phyloP scores from a whole-genome alignment of 1,140 invertebrate species.

The Leguminivora glycinivorella region DNA sequence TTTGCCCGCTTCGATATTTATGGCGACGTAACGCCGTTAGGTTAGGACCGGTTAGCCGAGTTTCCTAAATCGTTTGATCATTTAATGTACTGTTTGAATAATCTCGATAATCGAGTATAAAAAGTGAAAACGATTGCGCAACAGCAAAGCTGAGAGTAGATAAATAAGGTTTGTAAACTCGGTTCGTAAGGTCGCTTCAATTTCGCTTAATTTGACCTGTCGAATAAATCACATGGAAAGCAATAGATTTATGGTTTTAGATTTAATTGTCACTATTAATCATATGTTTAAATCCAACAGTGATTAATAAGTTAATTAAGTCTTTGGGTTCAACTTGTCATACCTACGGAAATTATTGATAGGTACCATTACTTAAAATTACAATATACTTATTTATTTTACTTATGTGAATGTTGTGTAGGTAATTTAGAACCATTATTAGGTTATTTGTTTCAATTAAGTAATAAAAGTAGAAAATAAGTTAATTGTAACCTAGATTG shows the following conservation, averaged over 20 bases:
- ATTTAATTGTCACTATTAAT: constrained; percentile 7
- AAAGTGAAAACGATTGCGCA: constrained; percentile 21
- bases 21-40: constrained; percentile 15
- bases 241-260: not conserved
- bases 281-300: not conserved
- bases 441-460: no score
- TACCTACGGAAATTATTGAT: no score
- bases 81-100: constrained; percentile 19
- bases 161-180: not conserved
- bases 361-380: no score
- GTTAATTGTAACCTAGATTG: no score
- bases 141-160: not conserved
- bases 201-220: not conserved
- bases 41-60: constrained; percentile 12
- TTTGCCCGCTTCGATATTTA: no score
- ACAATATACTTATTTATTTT: no score
- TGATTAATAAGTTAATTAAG: not conserved
- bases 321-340: not conserved
- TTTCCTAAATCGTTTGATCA: constrained; percentile 30
- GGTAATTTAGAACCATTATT: no score
- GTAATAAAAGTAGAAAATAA: no score
- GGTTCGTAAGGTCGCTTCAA: not conserved
- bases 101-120: constrained; percentile 22
- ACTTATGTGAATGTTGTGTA: no score
- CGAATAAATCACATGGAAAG: not conserved